phyloP scores from a whole-genome alignment of 2,888 invertebrate genomes.

The Altica lythri region DNA sequence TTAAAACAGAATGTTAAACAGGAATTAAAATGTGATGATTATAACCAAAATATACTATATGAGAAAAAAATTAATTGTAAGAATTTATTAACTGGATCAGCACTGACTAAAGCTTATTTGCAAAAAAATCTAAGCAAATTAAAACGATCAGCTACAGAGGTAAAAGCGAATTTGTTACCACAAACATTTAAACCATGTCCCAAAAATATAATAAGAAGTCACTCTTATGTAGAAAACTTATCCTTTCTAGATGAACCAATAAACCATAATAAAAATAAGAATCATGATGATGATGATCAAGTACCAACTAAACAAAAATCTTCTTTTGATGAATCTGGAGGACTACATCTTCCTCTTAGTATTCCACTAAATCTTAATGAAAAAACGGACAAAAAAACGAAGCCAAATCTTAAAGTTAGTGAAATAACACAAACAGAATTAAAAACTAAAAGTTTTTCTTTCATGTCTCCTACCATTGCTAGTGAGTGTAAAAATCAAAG shows the following conservation, averaged over 20 bases:
- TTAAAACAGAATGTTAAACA: too few relatives aligned
- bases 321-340: background rate
- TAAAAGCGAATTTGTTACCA: conserved; percentile 16
- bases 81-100: conserved; percentile 33
- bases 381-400: background rate
- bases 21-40: too few relatives aligned
- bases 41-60: background rate
- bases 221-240: conserved; percentile 22
- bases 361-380: background rate
- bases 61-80: conserved; percentile 3
- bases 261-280: too few relatives aligned
- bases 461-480: conserved; percentile 54
- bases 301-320: too few relatives aligned
- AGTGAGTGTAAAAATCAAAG: conserved; percentile 51
- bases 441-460: conserved; percentile 36
- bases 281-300: background rate
- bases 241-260: too few relatives aligned
- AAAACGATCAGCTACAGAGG: conserved; percentile 13
- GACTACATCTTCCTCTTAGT: background rate
- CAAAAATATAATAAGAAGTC: conserved; percentile 19
- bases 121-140: conserved; percentile 37
- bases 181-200: background rate
- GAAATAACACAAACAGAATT: conserved; percentile 11
- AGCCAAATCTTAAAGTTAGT: background rate
- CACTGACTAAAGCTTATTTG: conserved; percentile 45